Base-by-base conservation (phyloP, 2,797 vertebrate genomes). In the Miichthys miiuy region DNA sequence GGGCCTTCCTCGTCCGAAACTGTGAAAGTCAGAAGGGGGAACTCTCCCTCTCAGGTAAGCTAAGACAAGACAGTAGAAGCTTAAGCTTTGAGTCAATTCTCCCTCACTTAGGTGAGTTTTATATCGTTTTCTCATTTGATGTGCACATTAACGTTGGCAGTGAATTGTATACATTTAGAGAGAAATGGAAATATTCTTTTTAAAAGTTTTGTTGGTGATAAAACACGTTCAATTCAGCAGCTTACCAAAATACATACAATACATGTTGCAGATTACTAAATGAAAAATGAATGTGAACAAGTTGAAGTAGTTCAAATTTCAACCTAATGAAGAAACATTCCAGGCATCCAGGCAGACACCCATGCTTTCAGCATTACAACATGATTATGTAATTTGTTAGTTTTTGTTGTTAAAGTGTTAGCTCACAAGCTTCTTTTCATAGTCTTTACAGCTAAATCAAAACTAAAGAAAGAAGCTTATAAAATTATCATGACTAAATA, bases 1-100 rank as follows among this genome's bases (percentile, higher is more conserved):
- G 98, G 20, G 91, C 97, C 65, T 99, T 98, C 89, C 94, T 99
- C 54, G 93, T 99, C 81, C 93, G 98, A 89, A 95, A 98, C 86
- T 97, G 96, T 1, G 98, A 99, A 90, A 98, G 95, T 89, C 94
- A 96, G 73, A 93, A 76, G 82, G 96, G 96, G 16, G 94, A 97
- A 51, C 96, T 96, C 6, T 95, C 98, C 20, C 96, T 99, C 41
- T 99, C 98, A 95, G 97, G 98, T 99, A 94, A 77, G 27, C 9
- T 6, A 5, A 18, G 5, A n/a, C 2, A 12, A 17, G 0, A 38
- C 20, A 13, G 1, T 7, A 30, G 34, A 27, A n/a, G 4, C 38
- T 23, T 11, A 5, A 7, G 18, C 13, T 46, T 21, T 25, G 4
- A 54, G 17, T 27, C 46, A 20, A 18, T 4, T 52, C 16, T 55